A percentile compares a stretch with the other conserved stretches of the same genome.
Conservation (phyloP, 2,113 vertebrate genomes). For the Charadrius vociferus region DNA sequence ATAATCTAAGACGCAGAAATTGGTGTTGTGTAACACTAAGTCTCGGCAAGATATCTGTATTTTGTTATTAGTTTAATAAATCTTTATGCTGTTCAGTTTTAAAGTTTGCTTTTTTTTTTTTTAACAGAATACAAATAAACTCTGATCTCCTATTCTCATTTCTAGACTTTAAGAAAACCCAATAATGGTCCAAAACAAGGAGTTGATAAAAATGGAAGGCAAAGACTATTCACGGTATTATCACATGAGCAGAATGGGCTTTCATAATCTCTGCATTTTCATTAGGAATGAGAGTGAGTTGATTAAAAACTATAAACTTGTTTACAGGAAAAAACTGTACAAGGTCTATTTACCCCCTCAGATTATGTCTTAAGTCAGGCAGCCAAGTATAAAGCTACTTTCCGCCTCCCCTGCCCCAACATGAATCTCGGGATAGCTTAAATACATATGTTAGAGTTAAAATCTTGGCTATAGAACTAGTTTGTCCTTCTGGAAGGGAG, state of each 20-base stretch:
- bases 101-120: background rate
- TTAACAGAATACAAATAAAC: background rate
- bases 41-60: background rate
- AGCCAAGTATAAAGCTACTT: background rate
- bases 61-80: constrained; percentile 7
- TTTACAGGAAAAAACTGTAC: background rate
- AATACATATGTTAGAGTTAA: background rate
- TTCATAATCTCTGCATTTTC: background rate
- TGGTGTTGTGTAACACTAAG: background rate
- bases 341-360: background rate
- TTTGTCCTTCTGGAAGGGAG: background rate
- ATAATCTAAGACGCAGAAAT: background rate
- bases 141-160: background rate
- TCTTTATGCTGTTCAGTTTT: background rate
- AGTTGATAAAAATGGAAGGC: background rate
- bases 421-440: background rate
- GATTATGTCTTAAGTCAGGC: background rate
- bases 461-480: background rate
- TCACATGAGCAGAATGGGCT: background rate
- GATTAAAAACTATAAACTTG: background rate
- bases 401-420: rapidly evolving
- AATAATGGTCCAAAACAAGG: background rate
- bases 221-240: background rate
- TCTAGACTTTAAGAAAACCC: background rate
- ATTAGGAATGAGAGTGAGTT: background rate